Evolutionary conservation across 2,113 vertebrate species (phyloP).

Genomic region (Carlito syrichta): DNA sequence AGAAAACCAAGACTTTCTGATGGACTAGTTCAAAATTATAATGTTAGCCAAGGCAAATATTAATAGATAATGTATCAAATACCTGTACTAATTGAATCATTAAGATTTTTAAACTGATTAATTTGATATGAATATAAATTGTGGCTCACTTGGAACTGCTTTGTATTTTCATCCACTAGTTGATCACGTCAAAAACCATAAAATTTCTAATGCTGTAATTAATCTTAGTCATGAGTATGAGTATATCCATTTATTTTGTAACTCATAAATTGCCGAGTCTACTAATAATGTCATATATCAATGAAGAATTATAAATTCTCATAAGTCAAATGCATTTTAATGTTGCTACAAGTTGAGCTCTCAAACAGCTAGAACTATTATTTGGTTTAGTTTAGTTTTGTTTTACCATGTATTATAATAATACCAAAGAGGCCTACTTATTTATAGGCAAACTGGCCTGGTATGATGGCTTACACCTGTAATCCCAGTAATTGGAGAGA

Average conservation of each 20-base stretch:
- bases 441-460: too few species aligned
- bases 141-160: background rate
- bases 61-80: background rate
- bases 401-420: background rate
- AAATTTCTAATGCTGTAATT: background rate
- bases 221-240: background rate
- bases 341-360: background rate
- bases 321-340: background rate
- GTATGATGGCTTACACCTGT: too few species aligned
- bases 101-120: background rate
- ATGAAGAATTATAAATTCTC: background rate
- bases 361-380: background rate
- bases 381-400: background rate
- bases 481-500: too few species aligned
- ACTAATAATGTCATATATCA: background rate
- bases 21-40: background rate
- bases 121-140: background rate
- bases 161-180: background rate
- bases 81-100: background rate
- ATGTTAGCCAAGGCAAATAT: background rate
- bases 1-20: background rate
- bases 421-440: background rate
- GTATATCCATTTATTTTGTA: background rate
- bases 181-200: background rate
- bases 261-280: background rate